Evolutionary conservation across 2,888 invertebrate species (phyloP), one percentile per base, ranked within the genome.

Genomic region (Caenorhabditis japonica): DNA sequence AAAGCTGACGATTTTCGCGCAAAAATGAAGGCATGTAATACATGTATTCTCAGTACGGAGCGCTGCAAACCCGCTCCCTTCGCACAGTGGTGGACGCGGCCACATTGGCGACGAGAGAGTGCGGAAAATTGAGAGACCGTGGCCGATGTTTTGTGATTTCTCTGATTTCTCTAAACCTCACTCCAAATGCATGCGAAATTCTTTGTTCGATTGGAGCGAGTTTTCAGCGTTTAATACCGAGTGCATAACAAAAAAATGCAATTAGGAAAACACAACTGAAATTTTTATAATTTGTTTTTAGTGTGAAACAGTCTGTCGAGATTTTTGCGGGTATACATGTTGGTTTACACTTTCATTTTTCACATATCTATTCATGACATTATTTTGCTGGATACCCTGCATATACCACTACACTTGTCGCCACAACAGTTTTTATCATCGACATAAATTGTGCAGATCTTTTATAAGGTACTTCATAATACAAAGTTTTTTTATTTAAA

Each of bases 371-470:
- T 41, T 62, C 13, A 78, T 75, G 53, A 36, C 70, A 4, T n/a
- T 69, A 1, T 47, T 81, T 5, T 82, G 80, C 15, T 87, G 84
- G 56, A 25, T 77, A 8, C 86, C 86, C 7, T 80, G 77, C 30
- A 38, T 68, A 5, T 77, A 80, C 62, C 81, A 80, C 55, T 85
- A 83, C 61, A 75, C 77, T 10, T 85, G 84, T 47, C 73, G 83
- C 15, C 73, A 75, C 27, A 82, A 85, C 44, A 82, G 81, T 36
- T 82, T 87, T 55, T 76, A 82, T 61, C 83, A 84, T 44, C 74
- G 86, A 2, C 86, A 86, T 49, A 83, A 83, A 47, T 79, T 84
- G 59, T 82, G 84, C 17, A 76, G 85, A 59, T 77, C 75, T 17
- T 83, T 83, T 51, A 83, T 86, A 7, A 70, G 81, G 84, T 85